Evolutionary conservation across 2,888 invertebrate species (phyloP), one percentile per base, ranked within the genome.

Genomic region (Euclidia mi): DNA sequence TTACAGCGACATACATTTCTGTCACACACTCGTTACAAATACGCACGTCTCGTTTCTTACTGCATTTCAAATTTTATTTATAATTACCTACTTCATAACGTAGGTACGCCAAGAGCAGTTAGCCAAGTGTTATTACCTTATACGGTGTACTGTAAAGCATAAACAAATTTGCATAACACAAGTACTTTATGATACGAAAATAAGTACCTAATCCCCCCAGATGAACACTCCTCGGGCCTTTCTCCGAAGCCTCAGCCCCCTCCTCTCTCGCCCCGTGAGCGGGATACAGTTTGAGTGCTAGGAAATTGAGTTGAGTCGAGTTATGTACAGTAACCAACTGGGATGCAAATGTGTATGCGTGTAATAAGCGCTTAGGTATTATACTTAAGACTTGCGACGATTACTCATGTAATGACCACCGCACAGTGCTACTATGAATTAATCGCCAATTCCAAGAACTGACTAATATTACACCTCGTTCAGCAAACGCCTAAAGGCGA

Each of bases 241-340:
- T 35, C 49, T 56, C 20, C 0, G n/a, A n/a, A n/a, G n/a, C n/a
- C n/a, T n/a, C n/a, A n/a, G n/a, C n/a, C n/a, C n/a, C n/a, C n/a
- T n/a, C n/a, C n/a, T n/a, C n/a, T 43, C 20, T 44, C 48, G 57
- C 57, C 48, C 48, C 9, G 29, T 58, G 65, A 68, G 75, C 71
- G 75, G 82, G 78, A 81, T 83, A 84, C 76, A 74, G 75, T 81
- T 84, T 80, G 75, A 85, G 83, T 85, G 75, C 74, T 70, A 78
- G 88, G 87, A 88, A 88, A 88, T 88, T 86, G 82, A 85, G 81
- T 85, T 83, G 73, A 70, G 71, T 72, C 71, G 62, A 75, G 73
- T 78, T 74, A 81, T 74, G 70, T 77, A 73, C 71, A 68, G 61
- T 67, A 65, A 66, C 65, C 60, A 57, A 60, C 52, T 43, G 46